Percentiles rank a stretch among this genome's conserved stretches.
Evolutionary conservation across 2,888 invertebrate genomes (phyloP).

Genomic region (Ctenicera cuprea): DNA sequence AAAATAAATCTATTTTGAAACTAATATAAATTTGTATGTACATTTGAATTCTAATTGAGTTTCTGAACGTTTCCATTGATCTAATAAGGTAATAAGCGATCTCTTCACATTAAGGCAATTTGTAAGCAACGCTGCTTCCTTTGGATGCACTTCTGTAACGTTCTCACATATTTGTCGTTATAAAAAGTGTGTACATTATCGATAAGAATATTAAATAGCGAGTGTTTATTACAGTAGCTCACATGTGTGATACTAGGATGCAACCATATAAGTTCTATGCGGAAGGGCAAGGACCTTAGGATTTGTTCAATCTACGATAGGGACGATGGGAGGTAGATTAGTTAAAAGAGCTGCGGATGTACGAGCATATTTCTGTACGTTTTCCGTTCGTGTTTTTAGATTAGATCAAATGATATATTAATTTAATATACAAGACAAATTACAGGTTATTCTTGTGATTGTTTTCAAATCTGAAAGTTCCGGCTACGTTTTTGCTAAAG

Average conservation of each 20-base stretch:
- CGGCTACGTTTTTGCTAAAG: not conserved
- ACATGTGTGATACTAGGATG: conserved; percentile 26
- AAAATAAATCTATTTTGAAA: too few species aligned
- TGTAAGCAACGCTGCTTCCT: conserved; percentile 9
- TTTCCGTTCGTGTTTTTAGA: conserved; percentile 22
- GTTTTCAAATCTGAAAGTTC: not conserved
- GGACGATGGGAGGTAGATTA: not conserved
- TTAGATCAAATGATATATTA: conserved; percentile 11
- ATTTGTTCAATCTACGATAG: not conserved
- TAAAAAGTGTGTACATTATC: conserved; percentile 35
- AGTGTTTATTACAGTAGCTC: conserved; percentile 31
- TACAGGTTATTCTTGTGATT: not conserved
- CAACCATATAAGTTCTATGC: conserved; percentile 27
- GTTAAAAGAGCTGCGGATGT: conserved; percentile 51
- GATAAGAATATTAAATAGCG: conserved; percentile 45
- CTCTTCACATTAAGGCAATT: not conserved
- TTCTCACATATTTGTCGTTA: conserved; percentile 11
- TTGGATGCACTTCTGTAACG: conserved; percentile 1
- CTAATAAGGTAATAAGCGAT: not conserved
- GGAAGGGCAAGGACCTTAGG: conserved; percentile 55
- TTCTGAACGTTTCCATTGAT: too few species aligned
- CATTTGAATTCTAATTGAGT: too few species aligned
- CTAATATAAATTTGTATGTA: too few species aligned
- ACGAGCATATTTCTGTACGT: conserved; percentile 31
- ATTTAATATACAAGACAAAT: conserved; percentile 5